phyloP scores from a whole-genome alignment of 2,888 invertebrate species.

The Campoplex nolae region DNA sequence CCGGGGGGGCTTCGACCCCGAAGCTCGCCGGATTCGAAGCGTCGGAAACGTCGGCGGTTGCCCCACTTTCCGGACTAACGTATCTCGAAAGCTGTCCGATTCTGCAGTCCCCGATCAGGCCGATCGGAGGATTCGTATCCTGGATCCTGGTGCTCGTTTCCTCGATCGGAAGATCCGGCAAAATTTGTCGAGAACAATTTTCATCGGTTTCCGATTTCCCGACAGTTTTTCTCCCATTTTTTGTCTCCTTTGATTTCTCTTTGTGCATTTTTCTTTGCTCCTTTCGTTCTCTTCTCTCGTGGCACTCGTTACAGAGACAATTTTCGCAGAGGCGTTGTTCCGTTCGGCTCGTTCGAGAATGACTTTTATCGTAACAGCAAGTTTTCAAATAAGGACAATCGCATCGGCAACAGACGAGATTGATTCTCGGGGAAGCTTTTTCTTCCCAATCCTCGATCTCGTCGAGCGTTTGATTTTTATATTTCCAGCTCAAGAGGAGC shows the following conservation, averaged over 20 bases:
- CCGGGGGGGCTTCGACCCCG: conserved; percentile 3
- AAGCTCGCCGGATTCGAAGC: conserved; percentile 45
- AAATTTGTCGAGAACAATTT: background rate
- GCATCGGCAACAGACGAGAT: conserved; percentile 70
- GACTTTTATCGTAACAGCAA: background rate
- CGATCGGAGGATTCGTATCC: background rate
- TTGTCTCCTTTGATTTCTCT: background rate
- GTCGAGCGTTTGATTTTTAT: background rate
- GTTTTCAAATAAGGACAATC: conserved; percentile 68
- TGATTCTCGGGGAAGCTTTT: conserved; percentile 25
- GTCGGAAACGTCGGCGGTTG: conserved; percentile 64
- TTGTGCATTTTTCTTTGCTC: background rate
- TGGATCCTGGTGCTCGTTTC: background rate
- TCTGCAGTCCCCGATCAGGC: background rate
- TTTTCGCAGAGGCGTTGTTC: background rate
- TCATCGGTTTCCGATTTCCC: background rate
- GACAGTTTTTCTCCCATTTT: background rate
- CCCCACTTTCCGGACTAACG: conserved; percentile 65
- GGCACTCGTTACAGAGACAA: conserved; percentile 23
- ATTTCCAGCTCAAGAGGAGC: conserved; percentile 50
- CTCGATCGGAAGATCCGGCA: background rate
- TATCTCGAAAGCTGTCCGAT: background rate
- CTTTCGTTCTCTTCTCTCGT: background rate
- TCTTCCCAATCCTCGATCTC: background rate
- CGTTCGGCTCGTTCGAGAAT: background rate